Base-by-base conservation (phyloP, 2,113 vertebrate species). In the Emberiza fucata region DNA sequence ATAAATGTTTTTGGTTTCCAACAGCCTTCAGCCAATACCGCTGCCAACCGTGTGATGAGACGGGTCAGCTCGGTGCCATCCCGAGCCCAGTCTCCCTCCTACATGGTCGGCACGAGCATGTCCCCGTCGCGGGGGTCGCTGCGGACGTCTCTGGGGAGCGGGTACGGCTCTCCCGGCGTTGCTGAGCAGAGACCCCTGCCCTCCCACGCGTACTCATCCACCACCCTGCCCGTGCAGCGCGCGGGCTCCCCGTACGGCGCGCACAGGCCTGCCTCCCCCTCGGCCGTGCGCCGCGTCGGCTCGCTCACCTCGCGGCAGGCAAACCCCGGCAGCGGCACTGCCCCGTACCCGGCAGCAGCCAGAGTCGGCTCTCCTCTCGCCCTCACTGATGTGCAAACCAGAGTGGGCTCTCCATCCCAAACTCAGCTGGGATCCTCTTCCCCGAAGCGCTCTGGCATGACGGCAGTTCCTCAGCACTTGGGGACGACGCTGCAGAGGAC, bases 1-100 rank as follows among this genome's bases (percentile, higher is more conserved):
- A 66, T 5, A 1, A 31, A 71, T 42, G 51, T 53, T 93, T 96
- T 90, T 86, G 68, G 39, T 93, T 90, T 94, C 39, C 70, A 90
- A 90, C 96, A 99, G 98, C 97, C 98, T 50, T 94, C 98, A 56
- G 97, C 96, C 60, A 97, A 93, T 12, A 54, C 96, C 12, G 92
- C 98, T 81, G 94, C 97, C 59, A 98, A 95, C 73, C 98, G 99
- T 89, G 99, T 98, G 60, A 99, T 99, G 98, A 97, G 99, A 72
- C 98, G 99, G 81, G 99, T 99, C 89, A 99, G 99, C 75, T 99
- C 99, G 33, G 99, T 99, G 95, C 99, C 99, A 51, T 99, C 99
- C 93, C 98, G 99, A 97, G 98, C 99, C 7, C 99, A 99, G 98
- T 99, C 99, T 66, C 99, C 99, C 54, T 98, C 98, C 68, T 99